Conservation (phyloP, 2,113 vertebrate genomes). For the Girardinichthys multiradiatus region DNA sequence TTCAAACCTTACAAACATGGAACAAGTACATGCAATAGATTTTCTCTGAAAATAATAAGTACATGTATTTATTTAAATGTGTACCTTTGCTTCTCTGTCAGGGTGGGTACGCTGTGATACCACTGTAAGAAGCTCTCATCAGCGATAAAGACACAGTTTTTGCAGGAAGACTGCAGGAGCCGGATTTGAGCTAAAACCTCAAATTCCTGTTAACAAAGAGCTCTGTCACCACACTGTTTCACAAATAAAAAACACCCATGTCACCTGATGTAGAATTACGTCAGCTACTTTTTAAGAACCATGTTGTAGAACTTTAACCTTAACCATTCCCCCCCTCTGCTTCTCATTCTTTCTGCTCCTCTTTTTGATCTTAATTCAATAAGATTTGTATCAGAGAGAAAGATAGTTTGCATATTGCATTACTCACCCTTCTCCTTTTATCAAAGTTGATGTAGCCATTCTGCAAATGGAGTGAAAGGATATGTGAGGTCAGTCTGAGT, state of each 20-base stretch:
- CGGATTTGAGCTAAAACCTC: slow-evolving; percentile 89
- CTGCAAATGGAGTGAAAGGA: slow-evolving; percentile 70
- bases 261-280: background rate
- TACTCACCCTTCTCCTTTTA: slow-evolving; percentile 88
- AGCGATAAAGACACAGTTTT: slow-evolving; percentile 80
- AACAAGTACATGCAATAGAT: no score
- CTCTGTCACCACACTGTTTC: slow-evolving; percentile 17
- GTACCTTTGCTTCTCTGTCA: slow-evolving; percentile 85
- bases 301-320: slow-evolving; percentile 4
- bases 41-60: no score
- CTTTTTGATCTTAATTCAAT: background rate
- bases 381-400: background rate
- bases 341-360: background rate
- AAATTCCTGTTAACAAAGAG: slow-evolving; percentile 83
- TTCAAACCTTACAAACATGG: background rate
- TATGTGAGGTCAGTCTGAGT: slow-evolving; percentile 13
- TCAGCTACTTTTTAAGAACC: background rate
- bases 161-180: slow-evolving; percentile 88
- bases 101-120: slow-evolving; percentile 82
- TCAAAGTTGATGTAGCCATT: slow-evolving; percentile 94
- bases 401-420: background rate
- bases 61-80: background rate
- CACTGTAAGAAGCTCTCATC: slow-evolving; percentile 83
- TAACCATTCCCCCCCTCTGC: slow-evolving; percentile 29
- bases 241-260: background rate